phyloP scores from a whole-genome alignment of 53 echinoderm and acorn worm species.

The Zoroaster sp. region DNA sequence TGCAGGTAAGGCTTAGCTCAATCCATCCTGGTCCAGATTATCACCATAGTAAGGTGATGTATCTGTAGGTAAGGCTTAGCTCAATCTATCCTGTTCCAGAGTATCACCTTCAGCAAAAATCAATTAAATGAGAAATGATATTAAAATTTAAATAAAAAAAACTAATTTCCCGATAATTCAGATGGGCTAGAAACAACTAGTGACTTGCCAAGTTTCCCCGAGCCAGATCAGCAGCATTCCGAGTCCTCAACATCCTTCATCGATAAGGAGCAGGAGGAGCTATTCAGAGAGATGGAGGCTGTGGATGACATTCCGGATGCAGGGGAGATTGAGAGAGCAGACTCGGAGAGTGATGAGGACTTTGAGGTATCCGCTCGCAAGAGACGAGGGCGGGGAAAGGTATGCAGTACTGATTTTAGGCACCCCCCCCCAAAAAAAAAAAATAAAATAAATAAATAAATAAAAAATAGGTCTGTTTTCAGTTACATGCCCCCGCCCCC shows the following conservation, averaged over 20 bases:
- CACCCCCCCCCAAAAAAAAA: no score
- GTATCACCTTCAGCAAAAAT: no score
- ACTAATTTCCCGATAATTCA: background rate
- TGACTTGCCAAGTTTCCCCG: background rate
- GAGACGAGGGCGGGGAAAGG: conserved; percentile 50
- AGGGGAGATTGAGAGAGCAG: conserved; percentile 91
- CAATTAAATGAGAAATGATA: no score
- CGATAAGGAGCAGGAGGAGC: conserved; percentile 66
- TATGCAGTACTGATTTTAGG: no score
- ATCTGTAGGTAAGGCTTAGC: no score
- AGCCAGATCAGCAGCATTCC: conserved; percentile 13
- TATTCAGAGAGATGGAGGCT: conserved; percentile 76
- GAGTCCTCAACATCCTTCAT: background rate
- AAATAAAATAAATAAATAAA: no score
- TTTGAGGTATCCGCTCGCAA: conserved; percentile 83
- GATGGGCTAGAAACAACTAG: conserved; percentile 13
- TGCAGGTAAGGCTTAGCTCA: no score
- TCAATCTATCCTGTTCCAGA: no score
- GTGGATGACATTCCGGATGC: conserved; percentile 90
- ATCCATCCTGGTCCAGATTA: no score
- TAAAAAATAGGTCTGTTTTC: no score
- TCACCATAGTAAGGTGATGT: background rate
- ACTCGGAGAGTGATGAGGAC: conserved; percentile 96
- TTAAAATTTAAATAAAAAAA: background rate
- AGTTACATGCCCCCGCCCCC: no score